Percentiles rank a stretch among this genome's conserved stretches.
phyloP scores from a whole-genome alignment of 2,888 invertebrate genomes.

The Neoitamus cyanurus region DNA sequence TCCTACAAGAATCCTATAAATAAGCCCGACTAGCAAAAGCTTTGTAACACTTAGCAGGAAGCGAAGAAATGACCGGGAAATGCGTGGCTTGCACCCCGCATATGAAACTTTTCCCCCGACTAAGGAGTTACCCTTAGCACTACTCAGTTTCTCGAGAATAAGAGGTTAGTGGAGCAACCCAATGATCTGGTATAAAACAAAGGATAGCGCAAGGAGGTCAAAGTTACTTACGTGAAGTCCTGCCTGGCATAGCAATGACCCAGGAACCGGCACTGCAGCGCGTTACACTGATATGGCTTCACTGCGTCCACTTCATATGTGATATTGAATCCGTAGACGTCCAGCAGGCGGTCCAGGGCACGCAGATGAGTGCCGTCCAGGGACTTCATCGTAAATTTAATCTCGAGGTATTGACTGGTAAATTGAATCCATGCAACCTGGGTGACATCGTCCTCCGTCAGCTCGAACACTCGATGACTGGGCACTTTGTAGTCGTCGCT shows the following conservation, averaged over 20 bases:
- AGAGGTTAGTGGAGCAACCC: neutral
- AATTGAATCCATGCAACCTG: constrained; percentile 73
- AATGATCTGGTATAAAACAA: neutral
- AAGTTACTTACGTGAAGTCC: constrained; percentile 77
- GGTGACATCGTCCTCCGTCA: constrained; percentile 81
- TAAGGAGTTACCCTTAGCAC: neutral
- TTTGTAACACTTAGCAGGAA: neutral
- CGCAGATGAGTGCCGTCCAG: constrained; percentile 86
- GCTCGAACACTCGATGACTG: constrained; percentile 74
- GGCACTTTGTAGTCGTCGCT: constrained; percentile 76
- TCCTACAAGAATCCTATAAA: constrained; percentile 28
- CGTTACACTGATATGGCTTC: constrained; percentile 76
- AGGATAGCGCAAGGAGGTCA: constrained; percentile 12
- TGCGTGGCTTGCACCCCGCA: neutral
- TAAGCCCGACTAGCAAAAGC: constrained; percentile 12
- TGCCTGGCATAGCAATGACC: constrained; percentile 82
- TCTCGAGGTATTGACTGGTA: constrained; percentile 79
- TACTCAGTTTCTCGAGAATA: neutral
- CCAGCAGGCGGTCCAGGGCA: constrained; percentile 81
- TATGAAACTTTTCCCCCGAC: neutral
- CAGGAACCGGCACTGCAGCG: constrained; percentile 84
- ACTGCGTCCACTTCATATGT: constrained; percentile 84
- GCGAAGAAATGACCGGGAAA: neutral
- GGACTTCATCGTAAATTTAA: constrained; percentile 78
- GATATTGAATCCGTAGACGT: constrained; percentile 92